These are phyloP conservation scores for Drosophila kohkoa DNA, from an alignment of 1,140 invertebrate genomes.

Conservation along the genomic window DNA sequence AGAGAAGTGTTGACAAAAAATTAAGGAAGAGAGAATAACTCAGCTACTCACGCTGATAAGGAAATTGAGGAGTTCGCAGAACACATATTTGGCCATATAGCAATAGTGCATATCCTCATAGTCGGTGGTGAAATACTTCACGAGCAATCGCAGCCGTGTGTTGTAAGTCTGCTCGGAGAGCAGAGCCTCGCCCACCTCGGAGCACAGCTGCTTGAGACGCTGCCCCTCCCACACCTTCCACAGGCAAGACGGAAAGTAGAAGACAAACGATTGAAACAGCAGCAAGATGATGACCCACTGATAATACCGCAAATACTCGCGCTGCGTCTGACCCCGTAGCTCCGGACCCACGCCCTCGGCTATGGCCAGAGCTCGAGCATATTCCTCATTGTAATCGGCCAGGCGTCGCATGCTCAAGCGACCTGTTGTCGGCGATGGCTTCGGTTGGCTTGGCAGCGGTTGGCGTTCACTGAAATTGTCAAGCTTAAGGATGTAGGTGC, in stretches of 20 bases:
- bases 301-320: conserved; percentile 91
- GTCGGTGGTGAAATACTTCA: conserved; percentile 86
- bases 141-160: conserved; percentile 86
- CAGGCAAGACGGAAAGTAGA: conserved; percentile 90
- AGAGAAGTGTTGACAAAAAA: not conserved
- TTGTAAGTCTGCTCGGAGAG: conserved; percentile 86
- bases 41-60: conserved; percentile 88
- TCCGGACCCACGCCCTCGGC: conserved; percentile 74
- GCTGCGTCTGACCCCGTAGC: conserved; percentile 85
- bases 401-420: conserved; percentile 33
- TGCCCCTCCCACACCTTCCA: conserved; percentile 93
- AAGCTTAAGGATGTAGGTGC: conserved; percentile 88
- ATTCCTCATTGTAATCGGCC: conserved; percentile 62
- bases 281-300: conserved; percentile 95
- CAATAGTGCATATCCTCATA: conserved; percentile 88
- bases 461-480: conserved; percentile 18
- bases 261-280: conserved; percentile 91
- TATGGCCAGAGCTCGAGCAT: conserved; percentile 64
- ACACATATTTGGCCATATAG: conserved; percentile 89
- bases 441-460: not conserved
- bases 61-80: conserved; percentile 91
- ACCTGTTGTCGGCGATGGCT: not conserved
- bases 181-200: conserved; percentile 85
- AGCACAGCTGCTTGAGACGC: conserved; percentile 85
- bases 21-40: not conserved